Conservation (phyloP, 2,888 invertebrate species). For the Steinernema carpocapsae region DNA sequence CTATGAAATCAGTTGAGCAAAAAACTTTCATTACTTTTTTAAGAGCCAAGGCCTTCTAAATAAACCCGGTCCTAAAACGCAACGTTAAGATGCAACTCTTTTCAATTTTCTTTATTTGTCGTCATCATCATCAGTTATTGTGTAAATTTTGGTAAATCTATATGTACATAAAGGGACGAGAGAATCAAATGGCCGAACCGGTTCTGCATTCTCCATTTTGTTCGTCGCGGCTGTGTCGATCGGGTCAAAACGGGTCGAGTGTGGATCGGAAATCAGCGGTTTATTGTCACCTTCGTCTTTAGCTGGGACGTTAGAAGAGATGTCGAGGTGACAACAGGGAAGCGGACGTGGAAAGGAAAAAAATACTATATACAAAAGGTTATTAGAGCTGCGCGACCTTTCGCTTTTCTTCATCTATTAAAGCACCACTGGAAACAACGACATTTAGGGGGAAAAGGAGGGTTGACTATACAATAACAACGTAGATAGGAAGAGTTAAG, state of each 20-base stretch:
- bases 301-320: background rate
- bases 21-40: too few species aligned
- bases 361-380: slow-evolving; percentile 29
- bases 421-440: slow-evolving; percentile 16
- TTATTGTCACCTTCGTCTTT: background rate
- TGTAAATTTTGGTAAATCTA: slow-evolving; percentile 16
- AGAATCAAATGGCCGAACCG: background rate
- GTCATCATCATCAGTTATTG: too few species aligned
- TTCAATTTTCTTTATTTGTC: too few species aligned
- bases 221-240: background rate
- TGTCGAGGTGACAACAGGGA: too few species aligned
- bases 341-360: background rate
- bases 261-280: background rate
- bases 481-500: background rate
- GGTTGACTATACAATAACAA: slow-evolving; percentile 15
- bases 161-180: slow-evolving; percentile 28
- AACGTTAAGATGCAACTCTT: too few species aligned
- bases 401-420: slow-evolving; percentile 4
- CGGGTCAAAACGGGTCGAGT: background rate
- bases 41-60: too few species aligned
- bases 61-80: too few species aligned
- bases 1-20: too few species aligned
- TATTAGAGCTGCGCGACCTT: slow-evolving; percentile 13
- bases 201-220: background rate
- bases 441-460: too few species aligned